Evolutionary conservation across 2,888 invertebrate species (phyloP).

Genomic region (Digitonthophagus gazella): DNA sequence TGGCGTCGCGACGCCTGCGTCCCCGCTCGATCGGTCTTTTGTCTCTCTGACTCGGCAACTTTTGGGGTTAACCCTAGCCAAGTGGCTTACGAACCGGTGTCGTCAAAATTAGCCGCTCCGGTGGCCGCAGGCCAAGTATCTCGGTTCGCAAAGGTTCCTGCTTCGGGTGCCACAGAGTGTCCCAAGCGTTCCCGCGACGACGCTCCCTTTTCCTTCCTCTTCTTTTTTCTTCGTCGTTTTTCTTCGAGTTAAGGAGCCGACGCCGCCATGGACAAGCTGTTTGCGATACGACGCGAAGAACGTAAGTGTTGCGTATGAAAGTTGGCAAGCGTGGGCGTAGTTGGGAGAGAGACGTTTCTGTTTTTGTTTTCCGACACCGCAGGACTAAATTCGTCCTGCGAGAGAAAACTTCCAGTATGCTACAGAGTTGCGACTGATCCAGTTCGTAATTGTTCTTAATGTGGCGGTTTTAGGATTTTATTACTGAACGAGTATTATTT

Average conservation of each 20-base stretch:
- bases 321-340: slow-evolving; percentile 7
- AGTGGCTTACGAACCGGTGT: slow-evolving; percentile 1
- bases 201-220: too few species aligned
- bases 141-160: slow-evolving; percentile 22
- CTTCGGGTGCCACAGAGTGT: too few species aligned
- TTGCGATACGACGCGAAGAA: slow-evolving; percentile 38
- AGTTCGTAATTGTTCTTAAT: too few species aligned
- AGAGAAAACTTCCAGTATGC: background rate
- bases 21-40: background rate
- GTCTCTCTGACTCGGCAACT: slow-evolving; percentile 1
- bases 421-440: background rate
- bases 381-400: background rate
- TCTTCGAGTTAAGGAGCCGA: background rate
- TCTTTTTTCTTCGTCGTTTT: too few species aligned
- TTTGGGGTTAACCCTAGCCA: slow-evolving; percentile 1
- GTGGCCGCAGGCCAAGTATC: slow-evolving; percentile 37
- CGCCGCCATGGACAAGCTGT: slow-evolving; percentile 28
- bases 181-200: background rate
- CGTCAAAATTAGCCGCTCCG: slow-evolving; percentile 37
- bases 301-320: slow-evolving; percentile 32
- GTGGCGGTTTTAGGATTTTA: too few species aligned
- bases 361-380: background rate
- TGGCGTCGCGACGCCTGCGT: background rate
- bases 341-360: slow-evolving; percentile 17
- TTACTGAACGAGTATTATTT: too few species aligned